phyloP scores from a whole-genome alignment of 2,113 vertebrate species.

The Chloropsis hardwickii region DNA sequence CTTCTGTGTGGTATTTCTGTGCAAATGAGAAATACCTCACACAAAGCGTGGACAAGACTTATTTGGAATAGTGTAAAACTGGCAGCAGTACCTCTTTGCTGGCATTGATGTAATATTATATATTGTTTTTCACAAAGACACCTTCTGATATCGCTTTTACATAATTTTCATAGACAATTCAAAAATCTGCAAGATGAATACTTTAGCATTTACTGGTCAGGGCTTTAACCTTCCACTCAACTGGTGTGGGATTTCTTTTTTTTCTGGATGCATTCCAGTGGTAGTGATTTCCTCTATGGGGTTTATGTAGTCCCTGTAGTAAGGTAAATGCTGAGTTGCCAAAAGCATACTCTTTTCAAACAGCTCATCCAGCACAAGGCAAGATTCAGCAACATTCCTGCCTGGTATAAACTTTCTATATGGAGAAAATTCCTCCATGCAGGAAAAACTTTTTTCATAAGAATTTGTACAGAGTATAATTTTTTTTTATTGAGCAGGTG shows the following conservation, averaged over 20 bases:
- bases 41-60: background rate
- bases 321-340: background rate
- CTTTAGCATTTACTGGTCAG: background rate
- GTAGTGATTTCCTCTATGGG: background rate
- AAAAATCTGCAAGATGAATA: background rate
- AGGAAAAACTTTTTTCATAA: background rate
- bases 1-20: background rate
- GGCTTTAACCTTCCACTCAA: background rate
- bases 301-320: background rate
- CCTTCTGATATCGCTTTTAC: background rate
- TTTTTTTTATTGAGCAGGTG: fast-evolving
- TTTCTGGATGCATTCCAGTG: background rate
- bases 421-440: background rate
- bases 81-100: background rate
- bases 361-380: background rate
- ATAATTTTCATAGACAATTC: background rate
- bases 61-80: background rate
- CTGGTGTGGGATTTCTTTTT: background rate
- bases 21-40: background rate
- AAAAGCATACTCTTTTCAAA: background rate
- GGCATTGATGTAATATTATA: background rate
- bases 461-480: background rate
- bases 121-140: background rate
- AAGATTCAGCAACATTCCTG: background rate
- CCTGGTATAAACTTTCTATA: background rate